Evolutionary conservation across 2,113 vertebrate species (phyloP).

Genomic region (Ascaphus truei): DNA sequence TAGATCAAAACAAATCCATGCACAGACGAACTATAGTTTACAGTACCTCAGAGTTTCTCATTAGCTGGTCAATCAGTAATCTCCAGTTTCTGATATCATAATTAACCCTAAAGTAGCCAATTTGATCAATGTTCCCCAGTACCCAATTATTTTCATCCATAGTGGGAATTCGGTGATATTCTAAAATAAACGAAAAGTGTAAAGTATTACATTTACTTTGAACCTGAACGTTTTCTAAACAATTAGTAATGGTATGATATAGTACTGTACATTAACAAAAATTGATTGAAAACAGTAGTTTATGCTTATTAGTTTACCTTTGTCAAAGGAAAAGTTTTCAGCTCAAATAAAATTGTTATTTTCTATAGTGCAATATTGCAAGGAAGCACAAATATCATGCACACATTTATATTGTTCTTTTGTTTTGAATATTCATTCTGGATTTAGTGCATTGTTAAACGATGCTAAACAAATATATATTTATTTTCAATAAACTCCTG

Average conservation of each 20-base stretch:
- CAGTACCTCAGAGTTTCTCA: constrained; percentile 77
- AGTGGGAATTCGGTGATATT: constrained; percentile 74
- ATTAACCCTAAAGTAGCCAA: constrained; percentile 95
- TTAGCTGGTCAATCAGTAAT: constrained; percentile 87
- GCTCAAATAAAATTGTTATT: constrained; percentile 3
- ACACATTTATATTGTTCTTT: too few species aligned
- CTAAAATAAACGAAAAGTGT: constrained; percentile 58
- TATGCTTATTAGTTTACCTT: constrained; percentile 23
- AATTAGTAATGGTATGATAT: constrained; percentile 1
- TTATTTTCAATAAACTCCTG: too few species aligned
- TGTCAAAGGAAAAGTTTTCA: constrained; percentile 1
- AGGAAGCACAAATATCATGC: too few species aligned
- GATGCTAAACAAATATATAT: too few species aligned
- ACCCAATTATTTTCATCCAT: constrained; percentile 82
- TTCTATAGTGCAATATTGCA: too few species aligned
- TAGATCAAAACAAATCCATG: constrained; percentile 38
- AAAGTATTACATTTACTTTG: neutral
- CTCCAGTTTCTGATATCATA: constrained; percentile 96
- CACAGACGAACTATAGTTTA: constrained; percentile 38
- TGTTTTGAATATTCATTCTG: too few species aligned
- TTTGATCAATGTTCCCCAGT: constrained; percentile 95
- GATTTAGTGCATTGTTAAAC: too few species aligned
- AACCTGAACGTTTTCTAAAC: constrained; percentile 8
- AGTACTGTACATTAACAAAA: constrained; percentile 11
- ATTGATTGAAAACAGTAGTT: constrained; percentile 13